phyloP scores from a whole-genome alignment of 2,113 vertebrate species.

The Holacanthus passer region DNA sequence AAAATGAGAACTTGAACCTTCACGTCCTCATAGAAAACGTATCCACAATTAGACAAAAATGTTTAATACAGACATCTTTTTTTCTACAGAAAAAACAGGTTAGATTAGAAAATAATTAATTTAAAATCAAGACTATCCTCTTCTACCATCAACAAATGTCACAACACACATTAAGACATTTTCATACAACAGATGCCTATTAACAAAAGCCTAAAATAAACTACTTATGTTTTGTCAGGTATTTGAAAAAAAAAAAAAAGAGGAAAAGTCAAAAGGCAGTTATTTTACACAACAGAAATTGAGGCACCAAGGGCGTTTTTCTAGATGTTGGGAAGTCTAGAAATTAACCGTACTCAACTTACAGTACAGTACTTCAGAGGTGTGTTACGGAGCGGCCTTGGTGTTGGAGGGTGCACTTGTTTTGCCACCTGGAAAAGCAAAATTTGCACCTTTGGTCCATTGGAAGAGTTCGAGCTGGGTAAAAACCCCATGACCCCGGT shows the following conservation, averaged over 20 bases:
- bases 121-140: constrained; percentile 24
- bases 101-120: constrained; percentile 63
- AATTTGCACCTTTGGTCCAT: constrained; percentile 71
- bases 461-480: constrained; percentile 44
- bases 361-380: constrained; percentile 29
- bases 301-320: constrained; percentile 60
- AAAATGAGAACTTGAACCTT: background rate
- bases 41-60: constrained; percentile 40
- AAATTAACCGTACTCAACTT: constrained; percentile 10
- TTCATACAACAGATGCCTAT: constrained; percentile 53
- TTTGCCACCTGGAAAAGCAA: constrained; percentile 21
- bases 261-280: constrained; percentile 33
- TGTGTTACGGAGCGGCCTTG: constrained; percentile 33
- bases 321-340: constrained; percentile 21
- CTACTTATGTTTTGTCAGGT: constrained; percentile 26
- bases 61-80: constrained; percentile 63
- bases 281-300: constrained; percentile 67
- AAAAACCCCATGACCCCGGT: background rate
- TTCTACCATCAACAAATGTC: constrained; percentile 31
- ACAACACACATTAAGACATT: constrained; percentile 47
- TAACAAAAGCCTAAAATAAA: constrained; percentile 54
- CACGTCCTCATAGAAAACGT: background rate
- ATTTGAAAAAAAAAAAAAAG: constrained; percentile 11
- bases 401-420: constrained; percentile 30
- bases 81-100: constrained; percentile 49